A percentile compares a stretch with the other conserved stretches of the same genome.
phyloP scores from a whole-genome alignment of 2,888 invertebrate species.

The Troilus luridus region DNA sequence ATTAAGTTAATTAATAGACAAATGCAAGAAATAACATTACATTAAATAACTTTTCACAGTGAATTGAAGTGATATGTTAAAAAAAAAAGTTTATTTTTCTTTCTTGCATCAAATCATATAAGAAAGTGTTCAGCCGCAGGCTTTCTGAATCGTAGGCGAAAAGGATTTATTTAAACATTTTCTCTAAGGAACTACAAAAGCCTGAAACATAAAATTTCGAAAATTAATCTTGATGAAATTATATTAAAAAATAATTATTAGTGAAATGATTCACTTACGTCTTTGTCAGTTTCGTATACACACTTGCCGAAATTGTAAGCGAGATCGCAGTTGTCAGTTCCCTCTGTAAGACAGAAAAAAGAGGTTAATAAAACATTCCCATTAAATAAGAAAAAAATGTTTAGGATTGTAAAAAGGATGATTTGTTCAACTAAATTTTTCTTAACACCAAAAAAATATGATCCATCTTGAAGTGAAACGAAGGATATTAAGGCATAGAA shows the following conservation, averaged over 20 bases:
- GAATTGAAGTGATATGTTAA: not conserved
- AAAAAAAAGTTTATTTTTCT: not conserved
- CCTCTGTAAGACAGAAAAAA: constrained; percentile 60
- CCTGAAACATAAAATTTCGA: not conserved
- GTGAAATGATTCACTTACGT: constrained; percentile 54
- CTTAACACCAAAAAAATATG: too few relatives aligned
- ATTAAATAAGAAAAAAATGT: not conserved
- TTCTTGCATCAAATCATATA: not conserved
- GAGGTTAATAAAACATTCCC: not conserved
- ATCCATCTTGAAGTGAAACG: too few relatives aligned
- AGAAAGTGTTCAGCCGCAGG: not conserved
- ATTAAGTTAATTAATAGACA: not conserved
- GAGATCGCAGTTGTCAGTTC: constrained; percentile 63
- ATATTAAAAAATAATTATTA: not conserved
- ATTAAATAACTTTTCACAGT: not conserved
- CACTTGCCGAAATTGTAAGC: constrained; percentile 63
- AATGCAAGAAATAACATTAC: not conserved
- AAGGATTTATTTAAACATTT: not conserved
- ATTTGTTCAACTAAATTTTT: too few relatives aligned
- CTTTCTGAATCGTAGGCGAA: not conserved
- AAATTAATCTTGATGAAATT: not conserved
- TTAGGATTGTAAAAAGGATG: not conserved
- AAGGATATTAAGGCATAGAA: too few relatives aligned
- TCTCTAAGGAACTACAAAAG: constrained; percentile 7
- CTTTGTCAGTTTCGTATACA: constrained; percentile 63